These are phyloP conservation scores for Lissonota sp. DNA, from an alignment of 2,888 invertebrate species.

Conservation along the genomic window DNA sequence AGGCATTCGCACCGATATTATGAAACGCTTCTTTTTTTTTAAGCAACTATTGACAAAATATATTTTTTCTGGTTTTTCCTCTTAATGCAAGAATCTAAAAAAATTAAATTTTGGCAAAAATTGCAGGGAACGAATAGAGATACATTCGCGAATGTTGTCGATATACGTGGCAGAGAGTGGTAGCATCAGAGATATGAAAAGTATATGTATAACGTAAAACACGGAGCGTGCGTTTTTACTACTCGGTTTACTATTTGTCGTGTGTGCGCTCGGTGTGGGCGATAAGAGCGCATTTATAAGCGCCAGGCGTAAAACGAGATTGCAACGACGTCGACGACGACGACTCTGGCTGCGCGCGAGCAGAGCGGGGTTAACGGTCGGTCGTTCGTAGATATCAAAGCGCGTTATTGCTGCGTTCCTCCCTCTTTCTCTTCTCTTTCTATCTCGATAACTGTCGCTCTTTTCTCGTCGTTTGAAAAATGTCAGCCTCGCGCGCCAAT, in stretches of 20 bases:
- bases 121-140: too few relatives aligned
- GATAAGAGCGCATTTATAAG: slow-evolving; percentile 61
- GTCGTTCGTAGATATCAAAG: slow-evolving; percentile 57
- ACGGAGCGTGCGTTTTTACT: slow-evolving; percentile 36
- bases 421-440: slow-evolving; percentile 9
- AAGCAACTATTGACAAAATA: too few relatives aligned
- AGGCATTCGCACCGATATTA: too few relatives aligned
- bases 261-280: slow-evolving; percentile 53
- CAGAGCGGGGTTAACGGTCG: slow-evolving; percentile 67
- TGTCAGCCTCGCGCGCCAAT: slow-evolving; percentile 25
- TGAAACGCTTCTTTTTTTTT: too few relatives aligned
- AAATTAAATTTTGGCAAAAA: too few relatives aligned
- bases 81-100: too few relatives aligned
- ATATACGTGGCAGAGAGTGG: too few relatives aligned
- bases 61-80: too few relatives aligned
- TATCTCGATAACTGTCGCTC: not conserved
- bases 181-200: not conserved
- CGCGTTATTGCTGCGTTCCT: not conserved
- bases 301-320: slow-evolving; percentile 68
- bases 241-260: slow-evolving; percentile 64
- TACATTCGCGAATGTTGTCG: not conserved
- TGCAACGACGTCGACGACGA: slow-evolving; percentile 69
- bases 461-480: not conserved
- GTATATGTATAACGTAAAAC: slow-evolving; percentile 33
- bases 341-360: slow-evolving; percentile 40